These are phyloP conservation scores for Egretta garzetta DNA, from an alignment of 2,113 vertebrate species.

Conservation along the genomic window DNA sequence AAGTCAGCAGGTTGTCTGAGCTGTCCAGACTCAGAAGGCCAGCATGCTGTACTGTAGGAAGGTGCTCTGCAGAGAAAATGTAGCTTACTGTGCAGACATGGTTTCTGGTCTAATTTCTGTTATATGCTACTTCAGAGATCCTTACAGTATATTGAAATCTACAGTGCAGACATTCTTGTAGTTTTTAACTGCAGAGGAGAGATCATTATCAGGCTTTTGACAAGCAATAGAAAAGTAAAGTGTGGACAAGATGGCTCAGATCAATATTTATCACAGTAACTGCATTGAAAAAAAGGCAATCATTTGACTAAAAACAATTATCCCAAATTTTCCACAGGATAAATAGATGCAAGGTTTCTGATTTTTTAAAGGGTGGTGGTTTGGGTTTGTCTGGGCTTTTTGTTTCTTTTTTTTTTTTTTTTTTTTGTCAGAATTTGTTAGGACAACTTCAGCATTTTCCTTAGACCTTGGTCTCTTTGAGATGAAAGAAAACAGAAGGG, in stretches of 20 bases:
- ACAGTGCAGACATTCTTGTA: neutral
- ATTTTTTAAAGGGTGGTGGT: rapidly evolving
- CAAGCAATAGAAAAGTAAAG: neutral
- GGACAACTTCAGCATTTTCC: neutral
- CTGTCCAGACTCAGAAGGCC: neutral
- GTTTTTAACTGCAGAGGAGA: neutral
- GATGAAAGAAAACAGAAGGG: neutral
- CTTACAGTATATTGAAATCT: neutral
- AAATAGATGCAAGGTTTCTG: neutral
- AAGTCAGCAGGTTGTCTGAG: neutral
- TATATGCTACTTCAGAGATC: neutral
- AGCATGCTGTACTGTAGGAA: rapidly evolving
- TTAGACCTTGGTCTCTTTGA: neutral
- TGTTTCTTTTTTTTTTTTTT: neutral
- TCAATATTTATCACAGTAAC: neutral
- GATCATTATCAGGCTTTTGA: neutral
- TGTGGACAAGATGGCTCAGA: neutral
- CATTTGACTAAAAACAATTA: neutral
- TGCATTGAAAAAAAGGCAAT: rapidly evolving
- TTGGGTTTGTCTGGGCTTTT: neutral
- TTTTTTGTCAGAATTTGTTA: neutral
- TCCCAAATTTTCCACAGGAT: neutral
- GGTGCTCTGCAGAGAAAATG: neutral
- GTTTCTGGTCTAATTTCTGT: neutral
- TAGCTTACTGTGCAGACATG: neutral